phyloP scores from a whole-genome alignment of 2,797 vertebrate species.

The Odontamblyopus rebecca region DNA sequence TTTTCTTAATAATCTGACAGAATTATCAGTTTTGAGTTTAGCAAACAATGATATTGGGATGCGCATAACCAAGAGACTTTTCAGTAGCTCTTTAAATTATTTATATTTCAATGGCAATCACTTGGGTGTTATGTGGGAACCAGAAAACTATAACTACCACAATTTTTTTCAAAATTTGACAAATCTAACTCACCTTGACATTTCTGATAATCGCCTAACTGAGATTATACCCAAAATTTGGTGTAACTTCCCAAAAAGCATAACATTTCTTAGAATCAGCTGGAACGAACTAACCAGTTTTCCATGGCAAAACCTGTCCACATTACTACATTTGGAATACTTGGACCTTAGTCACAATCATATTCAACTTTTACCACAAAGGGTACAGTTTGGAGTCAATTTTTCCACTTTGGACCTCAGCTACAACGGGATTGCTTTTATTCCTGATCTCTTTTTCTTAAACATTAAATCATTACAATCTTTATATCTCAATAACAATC shows the following conservation, averaged over 20 bases:
- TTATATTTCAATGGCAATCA: constrained; percentile 77
- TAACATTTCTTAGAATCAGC: constrained; percentile 66
- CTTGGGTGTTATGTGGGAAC: constrained; percentile 78
- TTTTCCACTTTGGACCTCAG: constrained; percentile 79
- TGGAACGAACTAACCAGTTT: constrained; percentile 73
- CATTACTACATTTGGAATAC: constrained; percentile 61
- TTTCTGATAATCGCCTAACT: constrained; percentile 73
- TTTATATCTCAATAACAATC: constrained; percentile 76
- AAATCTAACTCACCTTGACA: constrained; percentile 74
- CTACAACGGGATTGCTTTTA: constrained; percentile 68
- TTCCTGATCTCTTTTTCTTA: constrained; percentile 78
- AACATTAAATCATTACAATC: constrained; percentile 39
- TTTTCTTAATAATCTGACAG: constrained; percentile 69
- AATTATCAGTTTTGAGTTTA: constrained; percentile 74
- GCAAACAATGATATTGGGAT: constrained; percentile 78
- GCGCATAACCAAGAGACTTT: constrained; percentile 67
- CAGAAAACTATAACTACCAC: constrained; percentile 68
- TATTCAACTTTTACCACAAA: constrained; percentile 59
- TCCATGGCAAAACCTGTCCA: constrained; percentile 74
- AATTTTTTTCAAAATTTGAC: constrained; percentile 77
- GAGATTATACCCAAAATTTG: constrained; percentile 61
- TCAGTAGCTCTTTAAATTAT: constrained; percentile 73
- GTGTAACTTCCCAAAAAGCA: constrained; percentile 65
- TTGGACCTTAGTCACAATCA: constrained; percentile 78
- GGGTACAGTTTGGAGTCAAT: constrained; percentile 52